phyloP scores from a whole-genome alignment of 2,113 vertebrate species.

The Grantiella picta region DNA sequence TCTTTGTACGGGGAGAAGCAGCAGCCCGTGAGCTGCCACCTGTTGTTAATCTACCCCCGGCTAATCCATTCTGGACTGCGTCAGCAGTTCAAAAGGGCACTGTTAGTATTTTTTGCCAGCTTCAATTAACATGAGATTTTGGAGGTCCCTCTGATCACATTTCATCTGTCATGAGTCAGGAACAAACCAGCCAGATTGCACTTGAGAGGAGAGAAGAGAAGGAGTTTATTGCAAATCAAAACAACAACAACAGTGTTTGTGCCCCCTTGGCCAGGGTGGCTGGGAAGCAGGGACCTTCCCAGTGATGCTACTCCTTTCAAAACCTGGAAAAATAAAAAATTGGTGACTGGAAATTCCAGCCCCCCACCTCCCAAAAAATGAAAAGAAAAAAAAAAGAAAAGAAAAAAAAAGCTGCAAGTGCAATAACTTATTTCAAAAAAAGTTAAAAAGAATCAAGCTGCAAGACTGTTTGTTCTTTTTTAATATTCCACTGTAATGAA shows the following conservation, averaged over 20 bases:
- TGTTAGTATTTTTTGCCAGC: constrained; percentile 88
- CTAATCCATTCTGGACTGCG: constrained; percentile 87
- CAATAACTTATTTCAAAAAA: constrained; percentile 85
- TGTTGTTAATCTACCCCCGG: constrained; percentile 87
- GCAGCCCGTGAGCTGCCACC: constrained; percentile 74
- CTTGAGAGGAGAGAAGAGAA: constrained; percentile 66
- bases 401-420: constrained; percentile 62
- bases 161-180: constrained; percentile 80
- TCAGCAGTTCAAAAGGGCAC: constrained; percentile 91
- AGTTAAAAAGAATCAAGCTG: constrained; percentile 27
- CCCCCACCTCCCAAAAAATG: not conserved
- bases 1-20: constrained; percentile 22
- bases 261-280: not conserved
- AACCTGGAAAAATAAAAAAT: not conserved
- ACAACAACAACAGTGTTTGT: constrained; percentile 42
- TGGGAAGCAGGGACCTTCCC: not conserved
- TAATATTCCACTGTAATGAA: constrained; percentile 75
- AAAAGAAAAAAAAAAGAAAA: not conserved
- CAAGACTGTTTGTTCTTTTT: constrained; percentile 56
- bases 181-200: constrained; percentile 77
- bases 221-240: constrained; percentile 75
- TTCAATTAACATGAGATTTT: constrained; percentile 88
- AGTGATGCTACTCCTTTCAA: not conserved
- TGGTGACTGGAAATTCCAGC: not conserved
- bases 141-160: constrained; percentile 80